Percentiles rank a stretch among this genome's conserved stretches.
Evolutionary conservation across 2,797 vertebrate species (phyloP).

Genomic region (Geotrypetes seraphini): DNA sequence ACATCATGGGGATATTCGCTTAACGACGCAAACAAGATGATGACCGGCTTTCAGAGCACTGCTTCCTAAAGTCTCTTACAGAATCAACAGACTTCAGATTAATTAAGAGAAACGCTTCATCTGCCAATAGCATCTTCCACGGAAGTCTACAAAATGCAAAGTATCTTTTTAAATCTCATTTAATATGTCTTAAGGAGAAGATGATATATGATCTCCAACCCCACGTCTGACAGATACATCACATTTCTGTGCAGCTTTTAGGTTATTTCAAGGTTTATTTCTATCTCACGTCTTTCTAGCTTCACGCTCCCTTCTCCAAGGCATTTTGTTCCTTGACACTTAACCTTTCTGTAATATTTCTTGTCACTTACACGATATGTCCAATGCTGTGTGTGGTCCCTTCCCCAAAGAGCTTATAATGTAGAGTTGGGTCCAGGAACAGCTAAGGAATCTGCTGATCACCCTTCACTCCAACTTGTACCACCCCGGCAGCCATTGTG

Average conservation of each 20-base stretch:
- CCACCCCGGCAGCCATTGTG: too few species aligned
- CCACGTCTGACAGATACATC: constrained; percentile 28
- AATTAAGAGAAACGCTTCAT: constrained; percentile 66
- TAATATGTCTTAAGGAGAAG: constrained; percentile 62
- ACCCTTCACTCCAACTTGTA: too few species aligned
- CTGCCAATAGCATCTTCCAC: constrained; percentile 50
- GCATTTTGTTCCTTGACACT: too few species aligned
- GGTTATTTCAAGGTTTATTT: neutral
- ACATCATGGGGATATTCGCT: constrained; percentile 43
- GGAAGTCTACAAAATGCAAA: constrained; percentile 50
- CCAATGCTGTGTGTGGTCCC: too few species aligned
- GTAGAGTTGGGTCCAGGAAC: too few species aligned
- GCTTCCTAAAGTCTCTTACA: constrained; percentile 60
- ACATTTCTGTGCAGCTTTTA: constrained; percentile 2
- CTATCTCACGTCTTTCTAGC: too few species aligned
- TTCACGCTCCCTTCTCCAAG: too few species aligned
- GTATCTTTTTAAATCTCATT: constrained; percentile 56
- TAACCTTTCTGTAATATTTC: too few species aligned
- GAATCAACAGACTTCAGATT: constrained; percentile 66
- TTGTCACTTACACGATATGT: too few species aligned
- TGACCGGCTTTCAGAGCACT: constrained; percentile 48
- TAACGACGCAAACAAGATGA: constrained; percentile 34
- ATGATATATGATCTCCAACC: constrained; percentile 40
- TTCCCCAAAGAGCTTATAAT: too few species aligned
- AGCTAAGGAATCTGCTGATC: too few species aligned